Conservation (phyloP, 2,888 invertebrate genomes). For the Pheosia tremula region DNA sequence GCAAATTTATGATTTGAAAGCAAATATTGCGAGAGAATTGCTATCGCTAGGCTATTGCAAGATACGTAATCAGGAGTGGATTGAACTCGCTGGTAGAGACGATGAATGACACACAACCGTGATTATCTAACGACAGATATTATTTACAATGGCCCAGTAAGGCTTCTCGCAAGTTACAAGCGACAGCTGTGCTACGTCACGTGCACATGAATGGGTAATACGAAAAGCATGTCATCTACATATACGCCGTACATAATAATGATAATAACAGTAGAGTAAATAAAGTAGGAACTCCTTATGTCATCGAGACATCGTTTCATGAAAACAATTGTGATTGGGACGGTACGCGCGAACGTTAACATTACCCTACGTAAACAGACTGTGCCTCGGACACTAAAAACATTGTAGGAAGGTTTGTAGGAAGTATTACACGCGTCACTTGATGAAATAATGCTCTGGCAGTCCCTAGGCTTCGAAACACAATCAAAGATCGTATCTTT, state of each 20-base stretch:
- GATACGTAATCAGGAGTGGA: slow-evolving; percentile 10
- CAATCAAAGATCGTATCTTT: background rate
- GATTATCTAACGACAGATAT: slow-evolving; percentile 43
- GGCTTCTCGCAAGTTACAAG: slow-evolving; percentile 21
- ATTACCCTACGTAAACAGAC: too few relatives aligned
- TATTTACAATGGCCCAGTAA: slow-evolving; percentile 43
- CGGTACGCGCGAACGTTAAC: too few relatives aligned
- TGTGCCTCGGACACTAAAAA: too few relatives aligned
- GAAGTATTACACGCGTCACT: background rate
- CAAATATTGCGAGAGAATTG: too few relatives aligned
- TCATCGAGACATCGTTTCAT: too few relatives aligned
- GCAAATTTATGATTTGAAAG: too few relatives aligned
- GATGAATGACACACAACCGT: slow-evolving; percentile 35
- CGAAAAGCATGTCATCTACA: background rate
- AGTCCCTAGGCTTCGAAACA: background rate
- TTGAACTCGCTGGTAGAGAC: slow-evolving; percentile 31
- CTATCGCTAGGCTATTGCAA: too few relatives aligned
- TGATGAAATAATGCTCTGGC: background rate
- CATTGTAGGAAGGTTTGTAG: too few relatives aligned
- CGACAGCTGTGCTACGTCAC: slow-evolving; percentile 1
- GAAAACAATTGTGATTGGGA: too few relatives aligned
- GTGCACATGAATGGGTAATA: background rate
- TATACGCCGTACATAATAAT: background rate
- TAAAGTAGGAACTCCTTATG: too few relatives aligned
- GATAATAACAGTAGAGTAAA: background rate